Percentiles rank a stretch among this genome's conserved stretches.
phyloP scores from a whole-genome alignment of 2,888 invertebrate genomes.

The Elysia crispata region DNA sequence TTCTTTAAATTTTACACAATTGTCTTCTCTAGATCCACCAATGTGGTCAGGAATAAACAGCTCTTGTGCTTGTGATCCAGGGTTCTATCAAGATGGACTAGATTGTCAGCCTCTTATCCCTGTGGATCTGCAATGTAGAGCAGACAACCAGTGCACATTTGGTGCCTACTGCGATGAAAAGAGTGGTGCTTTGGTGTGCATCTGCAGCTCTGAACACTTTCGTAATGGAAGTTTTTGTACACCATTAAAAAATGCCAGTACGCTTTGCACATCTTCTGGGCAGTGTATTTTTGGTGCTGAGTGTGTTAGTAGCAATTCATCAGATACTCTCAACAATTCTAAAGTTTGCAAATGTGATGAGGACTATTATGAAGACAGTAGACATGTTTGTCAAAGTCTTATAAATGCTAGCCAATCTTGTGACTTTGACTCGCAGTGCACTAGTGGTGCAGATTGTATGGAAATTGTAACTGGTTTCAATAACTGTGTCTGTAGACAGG shows the following conservation, averaged over 20 bases:
- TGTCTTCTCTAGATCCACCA: too few species aligned
- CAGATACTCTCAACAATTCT: too few species aligned
- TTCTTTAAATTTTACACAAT: background rate
- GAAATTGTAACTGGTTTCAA: background rate
- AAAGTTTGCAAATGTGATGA: conserved; percentile 38
- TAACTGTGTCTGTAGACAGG: conserved; percentile 41
- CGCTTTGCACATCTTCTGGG: conserved; percentile 24
- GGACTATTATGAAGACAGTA: conserved; percentile 23
- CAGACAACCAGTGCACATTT: conserved; percentile 7
- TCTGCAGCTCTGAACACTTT: conserved; percentile 35
- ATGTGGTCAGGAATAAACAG: background rate
- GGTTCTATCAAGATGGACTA: conserved; percentile 40
- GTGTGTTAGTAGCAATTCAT: conserved; percentile 18
- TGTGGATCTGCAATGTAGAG: conserved; percentile 11
- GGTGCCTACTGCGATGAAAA: conserved; percentile 26
- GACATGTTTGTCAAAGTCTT: conserved; percentile 22
- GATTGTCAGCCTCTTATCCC: conserved; percentile 31
- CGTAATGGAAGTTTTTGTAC: conserved; percentile 17
- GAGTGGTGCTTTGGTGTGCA: background rate
- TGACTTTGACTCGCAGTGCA: conserved; percentile 38
- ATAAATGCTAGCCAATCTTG: conserved; percentile 37
- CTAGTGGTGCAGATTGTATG: conserved; percentile 42
- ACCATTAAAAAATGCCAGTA: conserved; percentile 39
- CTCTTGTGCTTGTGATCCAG: conserved; percentile 33
- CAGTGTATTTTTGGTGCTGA: conserved; percentile 48